Base-by-base conservation (phyloP, 2,113 vertebrate genomes). In the Alligator mississippiensis region DNA sequence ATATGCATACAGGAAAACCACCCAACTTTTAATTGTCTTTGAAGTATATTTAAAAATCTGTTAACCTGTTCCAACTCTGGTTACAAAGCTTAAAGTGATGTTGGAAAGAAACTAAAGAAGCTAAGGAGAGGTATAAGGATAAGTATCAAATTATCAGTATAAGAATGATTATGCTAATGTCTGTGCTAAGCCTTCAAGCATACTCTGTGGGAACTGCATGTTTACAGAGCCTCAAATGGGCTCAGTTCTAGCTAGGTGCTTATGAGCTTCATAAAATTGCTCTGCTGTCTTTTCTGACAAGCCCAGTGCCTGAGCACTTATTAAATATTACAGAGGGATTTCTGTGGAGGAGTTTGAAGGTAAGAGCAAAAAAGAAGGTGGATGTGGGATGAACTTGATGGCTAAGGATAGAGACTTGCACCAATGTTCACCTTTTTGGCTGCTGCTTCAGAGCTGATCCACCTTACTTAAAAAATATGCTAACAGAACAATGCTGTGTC, bases 171-270 rank as follows among this genome's bases (percentile, higher is more conserved):
- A 81, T 83, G 57, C 76, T 92, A 88, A 79, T 90, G 77, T 11
- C 4, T 92, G 11, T 93, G 61, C 59, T 93, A 82, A 90, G 70
- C 47, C 90, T 89, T 80, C 64, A 75, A 85, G 84, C 47, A 79
- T 57, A 63, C 28, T n/a, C 82, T 70, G 58, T 84, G 58, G 84
- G 75, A 93, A 6, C 22, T 74, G 28, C 30, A 77, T 61, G 2
- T 93, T 91, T 95, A 81, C 19, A 88, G 38, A 89, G 58, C 58
- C 30, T 30, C 84, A 80, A 93, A 34, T 61, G 93, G 87, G 61
- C 27, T 92, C 54, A 82, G 85, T 91, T 34, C 85, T 78, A 82
- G 66, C 58, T 85, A 77, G 70, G 21, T 82, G n/a, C 75, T 87
- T 77, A 74, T 58, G 19, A 79, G 61, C 11, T 61, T 9, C 11